Base-by-base conservation (phyloP, 2,113 vertebrate species). In the Melozone crissalis region DNA sequence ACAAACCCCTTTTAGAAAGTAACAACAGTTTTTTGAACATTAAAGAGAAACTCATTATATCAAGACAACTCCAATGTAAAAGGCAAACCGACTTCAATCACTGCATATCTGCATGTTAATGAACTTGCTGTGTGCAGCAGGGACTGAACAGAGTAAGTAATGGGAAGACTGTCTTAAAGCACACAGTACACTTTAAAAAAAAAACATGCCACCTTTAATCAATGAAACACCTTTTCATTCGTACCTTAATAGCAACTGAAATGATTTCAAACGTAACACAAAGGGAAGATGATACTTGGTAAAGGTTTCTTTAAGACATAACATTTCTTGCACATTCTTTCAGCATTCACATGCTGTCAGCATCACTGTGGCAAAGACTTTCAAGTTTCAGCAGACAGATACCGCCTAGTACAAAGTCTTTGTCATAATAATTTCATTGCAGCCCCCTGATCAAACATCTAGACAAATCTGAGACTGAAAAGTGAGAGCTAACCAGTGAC, bases 41-140 rank as follows among this genome's bases (percentile, higher is more conserved):
- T 98, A 98, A 98, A 98, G 97, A 96, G 96, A 95, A 97, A 97
- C 98, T 98, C 98, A 98, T 98, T 98, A 98, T 98, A 98, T 97
- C 96, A 97, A 98, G 97, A 98, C 97, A 98, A 98, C 97, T 97
- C 96, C 97, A 96, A 97, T 96, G 97, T 97, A 97, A 98, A 98
- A 98, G 97, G 98, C 96, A 93, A 96, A 96, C 97, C 82, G 93
- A 98, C 98, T 98, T 98, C 98, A 98, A 98, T 98, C 98, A 97
- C 97, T 95, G 96, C 96, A 97, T 98, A 98, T 98, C 97, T 98
- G 97, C 98, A 98, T 98, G 97, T 97, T 98, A 98, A 98, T 98
- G 98, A 98, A 98, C 97, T 97, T 96, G 96, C 97, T 95, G 94
- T 93, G 94, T 96, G 97, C 96, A 97, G 97, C 97, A 97, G 95